These are phyloP conservation scores for Luperina testacea DNA, from an alignment of 2,888 invertebrate species.

Conservation along the genomic window DNA sequence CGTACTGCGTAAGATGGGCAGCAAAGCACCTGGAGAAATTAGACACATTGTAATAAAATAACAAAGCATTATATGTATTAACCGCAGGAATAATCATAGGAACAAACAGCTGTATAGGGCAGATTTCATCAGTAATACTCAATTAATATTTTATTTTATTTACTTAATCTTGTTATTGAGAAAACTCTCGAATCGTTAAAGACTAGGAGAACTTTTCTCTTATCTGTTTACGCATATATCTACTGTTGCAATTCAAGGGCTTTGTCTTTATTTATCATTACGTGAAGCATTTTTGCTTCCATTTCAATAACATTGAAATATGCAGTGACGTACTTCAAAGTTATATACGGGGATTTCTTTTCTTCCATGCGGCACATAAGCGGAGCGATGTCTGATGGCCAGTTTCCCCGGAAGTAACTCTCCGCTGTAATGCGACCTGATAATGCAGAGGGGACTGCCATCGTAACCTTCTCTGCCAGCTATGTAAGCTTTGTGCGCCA, in stretches of 20 bases:
- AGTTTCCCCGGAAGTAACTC: conserved; percentile 85
- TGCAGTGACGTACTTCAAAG: conserved; percentile 79
- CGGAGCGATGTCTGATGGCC: conserved; percentile 80
- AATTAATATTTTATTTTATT: neutral
- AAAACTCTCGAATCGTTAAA: neutral
- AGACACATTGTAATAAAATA: neutral
- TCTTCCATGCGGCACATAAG: conserved; percentile 81
- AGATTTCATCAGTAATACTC: neutral
- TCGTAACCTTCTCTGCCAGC: conserved; percentile 87
- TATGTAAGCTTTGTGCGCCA: conserved; percentile 78
- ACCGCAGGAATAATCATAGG: neutral
- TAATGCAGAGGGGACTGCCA: conserved; percentile 84
- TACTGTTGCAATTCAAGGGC: neutral
- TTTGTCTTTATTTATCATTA: neutral
- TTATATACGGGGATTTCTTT: conserved; percentile 85
- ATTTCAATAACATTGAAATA: neutral
- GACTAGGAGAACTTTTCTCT: neutral
- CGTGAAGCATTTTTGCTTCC: too few relatives aligned
- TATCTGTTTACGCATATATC: neutral
- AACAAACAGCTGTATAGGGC: neutral
- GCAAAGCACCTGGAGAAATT: conserved; percentile 77
- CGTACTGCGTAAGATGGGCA: conserved; percentile 77
- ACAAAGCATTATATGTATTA: neutral
- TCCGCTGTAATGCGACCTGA: conserved; percentile 83
- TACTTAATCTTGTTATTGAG: neutral